These are phyloP conservation scores for Macaria liturata DNA, from an alignment of 2,888 invertebrate species.

Conservation along the genomic window DNA sequence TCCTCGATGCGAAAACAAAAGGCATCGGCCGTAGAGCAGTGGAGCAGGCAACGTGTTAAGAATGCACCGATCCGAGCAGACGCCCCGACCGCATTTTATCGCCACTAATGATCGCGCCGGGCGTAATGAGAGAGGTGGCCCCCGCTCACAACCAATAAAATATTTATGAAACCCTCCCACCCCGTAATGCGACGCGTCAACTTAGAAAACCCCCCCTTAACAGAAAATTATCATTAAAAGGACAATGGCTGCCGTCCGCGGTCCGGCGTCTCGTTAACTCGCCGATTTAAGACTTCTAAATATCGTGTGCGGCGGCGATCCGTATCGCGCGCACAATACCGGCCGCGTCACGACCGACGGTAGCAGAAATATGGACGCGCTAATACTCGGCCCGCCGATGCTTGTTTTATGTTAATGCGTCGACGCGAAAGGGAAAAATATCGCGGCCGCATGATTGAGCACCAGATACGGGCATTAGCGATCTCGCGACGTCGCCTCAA, in stretches of 20 bases:
- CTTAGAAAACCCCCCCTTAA: conserved; percentile 46
- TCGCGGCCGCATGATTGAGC: conserved; percentile 67
- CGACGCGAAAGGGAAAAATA: conserved; percentile 69
- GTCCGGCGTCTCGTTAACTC: conserved; percentile 69
- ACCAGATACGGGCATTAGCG: conserved; percentile 58
- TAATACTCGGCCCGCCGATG: conserved; percentile 53
- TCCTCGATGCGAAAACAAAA: conserved; percentile 57
- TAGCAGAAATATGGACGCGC: conserved; percentile 77
- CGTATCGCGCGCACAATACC: conserved; percentile 80
- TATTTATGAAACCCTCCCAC: conserved; percentile 76
- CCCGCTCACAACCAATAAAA: conserved; percentile 71
- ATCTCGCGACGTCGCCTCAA: conserved; percentile 45
- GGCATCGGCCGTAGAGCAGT: conserved; percentile 37
- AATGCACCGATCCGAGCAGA: conserved; percentile 55
- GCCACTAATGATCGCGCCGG: conserved; percentile 70
- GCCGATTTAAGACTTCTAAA: conserved; percentile 80
- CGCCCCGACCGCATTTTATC: conserved; percentile 70
- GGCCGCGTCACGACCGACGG: conserved; percentile 70
- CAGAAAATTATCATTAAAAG: conserved; percentile 44
- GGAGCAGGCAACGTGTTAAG: conserved; percentile 42
- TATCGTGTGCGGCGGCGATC: conserved; percentile 76
- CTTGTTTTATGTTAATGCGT: conserved; percentile 81
- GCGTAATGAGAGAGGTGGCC: conserved; percentile 70
- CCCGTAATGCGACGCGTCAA: conserved; percentile 71
- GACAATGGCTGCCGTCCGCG: conserved; percentile 32